phyloP scores from a whole-genome alignment of 2,888 invertebrate species.

The Pandemis cinnamomeana region DNA sequence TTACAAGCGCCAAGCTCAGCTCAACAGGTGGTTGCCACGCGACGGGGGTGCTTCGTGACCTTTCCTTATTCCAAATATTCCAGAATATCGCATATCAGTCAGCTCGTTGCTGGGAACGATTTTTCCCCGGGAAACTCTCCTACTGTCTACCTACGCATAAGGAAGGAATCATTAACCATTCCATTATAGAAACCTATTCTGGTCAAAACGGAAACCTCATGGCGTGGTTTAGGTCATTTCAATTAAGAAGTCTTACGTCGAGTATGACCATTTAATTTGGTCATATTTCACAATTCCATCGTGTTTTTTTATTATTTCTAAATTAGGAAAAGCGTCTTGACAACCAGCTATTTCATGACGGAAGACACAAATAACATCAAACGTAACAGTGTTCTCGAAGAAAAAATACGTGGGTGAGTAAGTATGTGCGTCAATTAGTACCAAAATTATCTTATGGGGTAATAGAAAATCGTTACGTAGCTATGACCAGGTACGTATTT shows the following conservation, averaged over 20 bases:
- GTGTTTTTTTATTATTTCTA: not conserved
- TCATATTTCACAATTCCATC: not conserved
- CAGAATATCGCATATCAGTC: constrained; percentile 41
- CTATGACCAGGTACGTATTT: constrained; percentile 70
- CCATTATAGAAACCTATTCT: not conserved
- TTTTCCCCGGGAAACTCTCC: constrained; percentile 25
- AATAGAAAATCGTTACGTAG: constrained; percentile 59
- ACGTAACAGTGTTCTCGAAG: constrained; percentile 18
- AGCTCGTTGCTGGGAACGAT: constrained; percentile 35
- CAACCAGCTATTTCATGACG: not conserved
- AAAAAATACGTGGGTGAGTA: constrained; percentile 21
- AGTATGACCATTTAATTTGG: not conserved
- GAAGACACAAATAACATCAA: constrained; percentile 1
- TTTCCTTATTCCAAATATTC: constrained; percentile 60
- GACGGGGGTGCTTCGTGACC: constrained; percentile 62
- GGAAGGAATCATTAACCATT: not conserved
- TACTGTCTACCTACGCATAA: constrained; percentile 24
- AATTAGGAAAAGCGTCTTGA: not conserved
- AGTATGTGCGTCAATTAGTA: constrained; percentile 36
- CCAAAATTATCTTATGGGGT: constrained; percentile 34
- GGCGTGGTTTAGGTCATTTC: not conserved
- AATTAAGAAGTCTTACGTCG: not conserved
- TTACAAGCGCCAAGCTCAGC: constrained; percentile 51
- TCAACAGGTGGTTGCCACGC: constrained; percentile 73
- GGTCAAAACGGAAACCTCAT: not conserved